Conservation (phyloP, 2,888 invertebrate genomes). For the Carcina quercana region DNA sequence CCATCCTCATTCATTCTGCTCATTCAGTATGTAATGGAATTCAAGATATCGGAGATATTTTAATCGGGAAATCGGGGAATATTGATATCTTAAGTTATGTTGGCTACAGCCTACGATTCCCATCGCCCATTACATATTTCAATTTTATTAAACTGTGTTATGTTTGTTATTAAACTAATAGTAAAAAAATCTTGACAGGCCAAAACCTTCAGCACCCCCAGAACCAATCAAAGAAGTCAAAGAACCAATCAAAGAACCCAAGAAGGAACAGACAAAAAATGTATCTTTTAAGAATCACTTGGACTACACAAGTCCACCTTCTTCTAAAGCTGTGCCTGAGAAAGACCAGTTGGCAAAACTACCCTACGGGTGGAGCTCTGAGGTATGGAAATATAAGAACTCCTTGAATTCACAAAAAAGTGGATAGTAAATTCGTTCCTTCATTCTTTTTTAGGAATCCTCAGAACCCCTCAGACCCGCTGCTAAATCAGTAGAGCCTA, state of each 20-base stretch:
- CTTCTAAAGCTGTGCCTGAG: conserved; percentile 60
- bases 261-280: conserved; percentile 65
- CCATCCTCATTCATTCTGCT: no score
- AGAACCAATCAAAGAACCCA: conserved; percentile 42
- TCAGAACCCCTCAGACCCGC: conserved; percentile 42
- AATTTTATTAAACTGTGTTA: no score
- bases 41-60: no score
- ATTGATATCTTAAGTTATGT: no score
- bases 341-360: conserved; percentile 67
- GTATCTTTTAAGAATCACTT: conserved; percentile 69
- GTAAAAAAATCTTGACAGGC: conserved; percentile 35
- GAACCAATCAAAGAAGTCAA: conserved; percentile 47
- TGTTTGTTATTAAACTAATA: no score
- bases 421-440: not conserved
- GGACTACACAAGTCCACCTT: conserved; percentile 61
- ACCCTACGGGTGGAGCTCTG: conserved; percentile 63
- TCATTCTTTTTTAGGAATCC: not conserved
- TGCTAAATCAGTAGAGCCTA: conserved; percentile 39
- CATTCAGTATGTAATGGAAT: no score
- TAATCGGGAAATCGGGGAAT: no score
- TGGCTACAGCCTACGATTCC: no score
- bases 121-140: no score
- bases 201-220: conserved; percentile 52
- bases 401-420: no score
- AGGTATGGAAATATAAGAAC: no score